Evolutionary conservation across 2,113 vertebrate genomes (phyloP), one percentile per base, ranked within the genome.

Genomic region (Psephotus haematonotus): DNA sequence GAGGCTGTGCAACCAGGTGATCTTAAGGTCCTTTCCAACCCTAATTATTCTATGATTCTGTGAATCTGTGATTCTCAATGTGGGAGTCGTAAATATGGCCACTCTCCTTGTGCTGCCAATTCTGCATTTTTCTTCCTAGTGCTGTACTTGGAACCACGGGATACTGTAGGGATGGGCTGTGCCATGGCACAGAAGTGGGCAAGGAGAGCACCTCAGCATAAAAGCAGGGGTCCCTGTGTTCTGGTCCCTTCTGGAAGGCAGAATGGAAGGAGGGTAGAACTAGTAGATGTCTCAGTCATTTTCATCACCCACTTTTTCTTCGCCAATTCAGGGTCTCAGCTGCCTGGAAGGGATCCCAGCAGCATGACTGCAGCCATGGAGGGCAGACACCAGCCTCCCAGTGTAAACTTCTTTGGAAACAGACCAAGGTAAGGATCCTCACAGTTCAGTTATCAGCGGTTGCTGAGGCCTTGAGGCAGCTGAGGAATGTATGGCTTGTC

Each of bases 381-480:
- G 80, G 83, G 75, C 78, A 85, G 97, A 63, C 96, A 96, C 53
- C 97, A 97, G 29, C 39, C 92, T 46, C 64, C 97, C 78, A 97
- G 97, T 29, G 96, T 98, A 46, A 98, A 97, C 97, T 97, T 98
- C 95, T 98, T 98, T 67, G 98, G 98, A 35, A 97, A 97, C 88
- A 96, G 98, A 41, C 95, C 97, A 0, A 98, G 98, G 98, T 98
- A 97, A 97, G 97, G 44, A 11, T 15, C 41, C 57, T 59, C 33
- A 23, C 55, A n/a, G 33, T 35, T 59, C 20, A 15, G 22, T 35
- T 59, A 5, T 59, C 33, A 59, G 33, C 1, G 9, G 9, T 19
- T 64, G 49, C 46, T 39, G 77, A 2, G 24, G 18, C 57, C 2
- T 4, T 60, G 63, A 75, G 13, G 10, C 23, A 57, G 43, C 33